Conservation (phyloP, 2,113 vertebrate species). For the Setophaga kirtlandii region DNA sequence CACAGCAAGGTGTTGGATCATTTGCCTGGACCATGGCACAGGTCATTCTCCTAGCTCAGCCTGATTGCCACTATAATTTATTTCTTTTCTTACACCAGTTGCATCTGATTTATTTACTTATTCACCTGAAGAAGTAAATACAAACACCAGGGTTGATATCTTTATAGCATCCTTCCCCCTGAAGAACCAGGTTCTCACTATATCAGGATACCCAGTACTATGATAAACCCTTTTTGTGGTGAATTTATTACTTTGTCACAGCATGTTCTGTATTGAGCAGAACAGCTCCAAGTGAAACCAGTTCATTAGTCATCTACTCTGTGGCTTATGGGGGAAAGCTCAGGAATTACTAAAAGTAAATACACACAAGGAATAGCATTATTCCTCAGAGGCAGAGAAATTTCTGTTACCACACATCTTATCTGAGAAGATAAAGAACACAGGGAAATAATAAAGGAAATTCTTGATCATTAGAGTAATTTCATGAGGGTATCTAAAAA, state of each 20-base stretch:
- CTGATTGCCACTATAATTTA: neutral
- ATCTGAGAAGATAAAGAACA: neutral
- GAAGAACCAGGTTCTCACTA: neutral
- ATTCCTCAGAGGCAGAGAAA: neutral
- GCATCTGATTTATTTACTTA: neutral
- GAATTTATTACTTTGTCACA: neutral
- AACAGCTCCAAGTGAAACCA: neutral
- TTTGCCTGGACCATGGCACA: neutral
- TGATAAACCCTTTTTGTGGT: neutral
- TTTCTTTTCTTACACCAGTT: neutral
- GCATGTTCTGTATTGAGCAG: neutral
- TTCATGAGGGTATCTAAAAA: neutral
- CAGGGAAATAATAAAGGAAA: neutral
- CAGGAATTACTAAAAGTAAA: neutral
- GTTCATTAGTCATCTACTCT: neutral
- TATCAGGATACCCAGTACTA: neutral
- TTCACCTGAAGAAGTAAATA: neutral
- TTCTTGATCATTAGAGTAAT: neutral
- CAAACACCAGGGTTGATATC: neutral
- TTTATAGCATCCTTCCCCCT: neutral
- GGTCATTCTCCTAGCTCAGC: neutral
- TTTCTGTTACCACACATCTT: neutral
- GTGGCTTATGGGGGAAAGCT: neutral
- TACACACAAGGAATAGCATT: neutral
- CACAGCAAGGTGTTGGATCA: neutral